Conservation (phyloP, 2,797 vertebrate species). For the Helostoma temminkii region DNA sequence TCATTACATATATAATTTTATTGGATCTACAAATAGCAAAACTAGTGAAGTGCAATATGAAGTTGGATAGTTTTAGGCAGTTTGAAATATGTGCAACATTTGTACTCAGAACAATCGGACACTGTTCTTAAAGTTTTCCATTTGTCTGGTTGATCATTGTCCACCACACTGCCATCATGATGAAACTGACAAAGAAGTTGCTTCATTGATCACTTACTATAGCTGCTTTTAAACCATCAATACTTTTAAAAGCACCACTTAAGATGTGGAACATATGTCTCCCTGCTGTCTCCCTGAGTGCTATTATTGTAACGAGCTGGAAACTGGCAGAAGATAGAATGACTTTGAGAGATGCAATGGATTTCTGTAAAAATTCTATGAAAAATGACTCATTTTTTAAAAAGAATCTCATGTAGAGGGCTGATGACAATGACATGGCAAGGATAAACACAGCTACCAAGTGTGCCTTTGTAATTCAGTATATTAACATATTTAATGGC, state of each 20-base stretch:
- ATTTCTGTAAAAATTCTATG: background rate
- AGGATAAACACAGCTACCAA: background rate
- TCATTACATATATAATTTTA: constrained; percentile 20
- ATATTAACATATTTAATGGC: too few species aligned
- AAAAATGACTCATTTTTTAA: constrained; percentile 1
- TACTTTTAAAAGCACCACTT: constrained; percentile 84
- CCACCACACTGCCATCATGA: constrained; percentile 48
- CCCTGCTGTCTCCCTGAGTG: constrained; percentile 68
- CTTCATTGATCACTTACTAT: constrained; percentile 78
- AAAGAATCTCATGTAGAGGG: background rate
- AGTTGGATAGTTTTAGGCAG: constrained; percentile 5
- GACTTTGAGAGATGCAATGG: constrained; percentile 34
- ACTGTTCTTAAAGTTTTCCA: constrained; percentile 19
- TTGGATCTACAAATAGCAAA: constrained; percentile 7
- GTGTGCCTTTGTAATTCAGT: too few species aligned
- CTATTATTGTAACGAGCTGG: constrained; percentile 47
- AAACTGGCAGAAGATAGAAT: constrained; percentile 31
- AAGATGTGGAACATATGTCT: constrained; percentile 80
- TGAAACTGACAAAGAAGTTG: constrained; percentile 67
- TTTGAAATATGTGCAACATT: constrained; percentile 31
- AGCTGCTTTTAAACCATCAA: constrained; percentile 85
- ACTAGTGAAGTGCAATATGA: background rate
- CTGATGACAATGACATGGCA: background rate
- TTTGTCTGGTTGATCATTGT: constrained; percentile 43
- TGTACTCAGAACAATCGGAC: constrained; percentile 23